Conservation (phyloP, 2,113 vertebrate genomes). For the Pachypanchax playfairii region DNA sequence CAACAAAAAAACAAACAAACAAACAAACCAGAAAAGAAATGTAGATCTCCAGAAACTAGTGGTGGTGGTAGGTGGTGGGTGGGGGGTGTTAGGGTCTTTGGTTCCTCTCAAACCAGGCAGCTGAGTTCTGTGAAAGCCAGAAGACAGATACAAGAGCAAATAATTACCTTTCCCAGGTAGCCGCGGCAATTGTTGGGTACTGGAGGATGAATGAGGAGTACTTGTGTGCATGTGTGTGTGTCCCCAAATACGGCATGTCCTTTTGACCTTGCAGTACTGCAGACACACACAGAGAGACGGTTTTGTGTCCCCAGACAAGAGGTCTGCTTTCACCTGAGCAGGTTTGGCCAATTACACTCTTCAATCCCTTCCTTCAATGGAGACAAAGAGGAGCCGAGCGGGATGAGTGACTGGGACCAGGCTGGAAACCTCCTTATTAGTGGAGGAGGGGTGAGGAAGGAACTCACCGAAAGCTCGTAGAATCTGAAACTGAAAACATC, state of each 20-base stretch:
- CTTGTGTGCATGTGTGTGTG: conserved; percentile 38
- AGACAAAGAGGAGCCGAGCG: conserved; percentile 61
- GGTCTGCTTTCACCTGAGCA: conserved; percentile 75
- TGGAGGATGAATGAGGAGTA: conserved; percentile 68
- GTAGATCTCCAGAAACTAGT: too few relatives aligned
- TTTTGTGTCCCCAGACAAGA: conserved; percentile 78
- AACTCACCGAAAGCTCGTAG: background rate
- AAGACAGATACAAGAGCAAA: conserved; percentile 72
- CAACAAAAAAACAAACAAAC: background rate
- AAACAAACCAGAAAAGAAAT: too few relatives aligned
- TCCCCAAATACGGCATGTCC: conserved; percentile 56
- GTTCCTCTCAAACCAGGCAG: conserved; percentile 39
- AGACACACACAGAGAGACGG: conserved; percentile 71
- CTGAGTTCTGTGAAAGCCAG: conserved; percentile 50
- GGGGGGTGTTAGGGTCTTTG: conserved; percentile 19
- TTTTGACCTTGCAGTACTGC: conserved; percentile 69
- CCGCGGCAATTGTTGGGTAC: conserved; percentile 54
- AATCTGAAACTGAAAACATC: background rate
- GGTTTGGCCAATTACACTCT: conserved; percentile 62
- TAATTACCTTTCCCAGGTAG: conserved; percentile 78
- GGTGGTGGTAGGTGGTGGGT: too few relatives aligned
- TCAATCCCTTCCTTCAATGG: conserved; percentile 18
- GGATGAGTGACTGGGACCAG: conserved; percentile 64
- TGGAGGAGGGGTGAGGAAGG: conserved; percentile 39
- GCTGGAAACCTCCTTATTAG: conserved; percentile 31